Base-by-base conservation (phyloP, 2,797 vertebrate genomes). In the Anableps anableps region DNA sequence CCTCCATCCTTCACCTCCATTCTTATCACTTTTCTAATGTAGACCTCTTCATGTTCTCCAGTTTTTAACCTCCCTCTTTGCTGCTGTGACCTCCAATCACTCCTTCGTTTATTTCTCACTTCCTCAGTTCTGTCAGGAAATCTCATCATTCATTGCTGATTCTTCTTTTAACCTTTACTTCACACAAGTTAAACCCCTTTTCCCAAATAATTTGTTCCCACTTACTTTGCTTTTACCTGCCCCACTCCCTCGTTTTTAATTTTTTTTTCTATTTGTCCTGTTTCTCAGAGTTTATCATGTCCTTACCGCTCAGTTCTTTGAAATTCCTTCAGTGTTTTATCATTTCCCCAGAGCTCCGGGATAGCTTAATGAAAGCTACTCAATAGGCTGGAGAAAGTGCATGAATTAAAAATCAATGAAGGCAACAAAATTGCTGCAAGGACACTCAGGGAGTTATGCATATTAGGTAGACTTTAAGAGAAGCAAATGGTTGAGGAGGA, bases 241-340 rank as follows among this genome's bases (percentile, higher is more conserved):
- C 8, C 17, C 60, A 64, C 60, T 64, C 53, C 53, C 31, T 19
- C 17, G 36, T 64, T 64, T 19, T 64, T 64, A 36, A 7, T 62
- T 62, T 64, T 64, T 53, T 64, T 19, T 64, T 64, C 17, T 36
- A 64, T 64, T 64, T 36, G 60, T 64, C 17, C 60, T 36, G 23
- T 55, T 55, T 55, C 53, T 55, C 53, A 55, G n/a, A 62, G 60
- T 64, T 64, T 64, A 64, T 64, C 17, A 36, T 64, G 31, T 64
- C 60, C 31, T 31, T 62, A 34, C 6, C 34, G 58, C 29, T 34
- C 58, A 62, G n/a, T 16, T 29, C n/a, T 62, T 62, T 62, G 58
- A 62, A 62, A 62, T 62, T 17, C 31, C 60, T 64, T 64, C 60
- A 64, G 31, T 64, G 31, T 64, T 64, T 64, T 64, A 64, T 64